Conservation (phyloP, 1,140 invertebrate species). For the Euwallacea fornicatus region DNA sequence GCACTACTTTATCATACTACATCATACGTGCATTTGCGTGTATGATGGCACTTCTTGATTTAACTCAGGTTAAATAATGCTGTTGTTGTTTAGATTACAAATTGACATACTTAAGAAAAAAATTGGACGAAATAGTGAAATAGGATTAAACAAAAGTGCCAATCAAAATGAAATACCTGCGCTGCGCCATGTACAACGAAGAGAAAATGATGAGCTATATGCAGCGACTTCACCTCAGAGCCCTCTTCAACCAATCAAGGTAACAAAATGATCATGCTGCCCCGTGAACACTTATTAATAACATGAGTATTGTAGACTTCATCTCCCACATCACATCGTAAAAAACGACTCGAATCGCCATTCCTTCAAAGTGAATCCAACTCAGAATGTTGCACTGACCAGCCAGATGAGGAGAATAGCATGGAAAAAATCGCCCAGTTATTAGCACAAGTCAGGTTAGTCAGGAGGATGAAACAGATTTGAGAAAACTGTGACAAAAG, state of each 20-base stretch:
- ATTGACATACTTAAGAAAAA: slow-evolving; percentile 34
- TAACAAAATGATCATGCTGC: too few relatives aligned
- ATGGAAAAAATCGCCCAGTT: slow-evolving; percentile 47
- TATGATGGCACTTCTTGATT: too few relatives aligned
- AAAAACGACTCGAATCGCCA: too few relatives aligned
- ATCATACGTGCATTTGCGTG: too few relatives aligned
- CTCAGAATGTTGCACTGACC: neutral
- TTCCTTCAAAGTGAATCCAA: too few relatives aligned
- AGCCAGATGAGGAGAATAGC: slow-evolving; percentile 32
- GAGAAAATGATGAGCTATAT: slow-evolving; percentile 15
- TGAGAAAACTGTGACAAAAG: neutral
- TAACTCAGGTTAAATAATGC: neutral
- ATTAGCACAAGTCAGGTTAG: slow-evolving; percentile 64
- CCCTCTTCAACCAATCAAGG: too few relatives aligned
- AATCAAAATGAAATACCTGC: slow-evolving; percentile 19
- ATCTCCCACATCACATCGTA: too few relatives aligned
- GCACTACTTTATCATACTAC: too few relatives aligned
- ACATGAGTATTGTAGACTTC: too few relatives aligned
- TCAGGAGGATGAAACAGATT: too few relatives aligned
- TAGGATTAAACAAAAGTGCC: slow-evolving; percentile 24
- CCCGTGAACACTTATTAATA: too few relatives aligned
- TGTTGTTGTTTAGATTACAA: slow-evolving; percentile 22
- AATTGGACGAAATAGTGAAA: slow-evolving; percentile 20
- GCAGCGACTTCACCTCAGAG: neutral
- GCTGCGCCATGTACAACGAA: slow-evolving; percentile 24